Base-by-base conservation (phyloP, 2,797 vertebrate species). In the Oryzias sinensis region DNA sequence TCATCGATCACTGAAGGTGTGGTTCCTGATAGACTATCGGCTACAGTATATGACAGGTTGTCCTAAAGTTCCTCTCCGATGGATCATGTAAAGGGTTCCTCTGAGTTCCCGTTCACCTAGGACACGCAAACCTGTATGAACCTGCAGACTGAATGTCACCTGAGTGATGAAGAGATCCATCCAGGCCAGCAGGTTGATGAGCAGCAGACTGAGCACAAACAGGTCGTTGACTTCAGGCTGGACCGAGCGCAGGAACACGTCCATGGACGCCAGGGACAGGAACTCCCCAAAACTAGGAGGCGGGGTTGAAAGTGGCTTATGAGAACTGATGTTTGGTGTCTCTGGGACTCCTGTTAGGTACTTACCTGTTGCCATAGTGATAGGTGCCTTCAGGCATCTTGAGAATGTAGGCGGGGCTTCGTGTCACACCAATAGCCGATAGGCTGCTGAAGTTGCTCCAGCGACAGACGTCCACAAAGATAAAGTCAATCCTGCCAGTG, bases 151-250 rank as follows among this genome's bases (percentile, higher is more conserved):
- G 13, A 51, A 1, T 54, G 20, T 13, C 18, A 88, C 86, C 86
- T 89, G 88, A n/a, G 97, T 99, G 58, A 99, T 96, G 74, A 99
- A 99, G 66, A 99, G 91, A 89, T 99, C 97, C 96, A 99, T 96
- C 97, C 97, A 99, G 60, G 97, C 96, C 93, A 98, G 94, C 48
- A 98, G 80, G 78, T 99, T 99, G 76, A 99, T 95, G 74, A 98
- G 90, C 60, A 98, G 95, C 77, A 99, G 84, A 81, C 97, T 99
- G 60, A 99, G 89, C 59, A 99, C 93, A 82, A 99, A 99, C 61
- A 99, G 84, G 73, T 99, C 97, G 1, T 99, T 99, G 65, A 99
- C 97, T 84, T 99, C 97, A 0, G 97, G 97, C 60, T 99, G 97
- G 54, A 99, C 86, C 0, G 96, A 98, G 41, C 97, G 95, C 70